These are phyloP conservation scores for Cyprinodon brontotheroides DNA, from an alignment of 2,113 vertebrate genomes.

Conservation along the genomic window DNA sequence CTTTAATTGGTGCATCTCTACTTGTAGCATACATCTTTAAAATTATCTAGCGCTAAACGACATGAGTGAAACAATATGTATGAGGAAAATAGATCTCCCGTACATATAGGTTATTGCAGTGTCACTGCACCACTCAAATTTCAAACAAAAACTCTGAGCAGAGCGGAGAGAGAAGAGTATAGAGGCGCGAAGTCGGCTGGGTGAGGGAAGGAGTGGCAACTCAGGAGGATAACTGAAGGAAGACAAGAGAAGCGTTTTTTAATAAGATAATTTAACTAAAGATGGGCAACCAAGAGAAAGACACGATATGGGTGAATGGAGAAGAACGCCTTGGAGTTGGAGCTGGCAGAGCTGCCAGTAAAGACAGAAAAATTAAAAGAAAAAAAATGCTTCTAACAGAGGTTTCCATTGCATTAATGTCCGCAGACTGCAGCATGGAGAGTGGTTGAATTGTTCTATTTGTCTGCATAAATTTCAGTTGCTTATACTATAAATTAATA, in stretches of 20 bases:
- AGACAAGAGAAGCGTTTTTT: constrained; percentile 59
- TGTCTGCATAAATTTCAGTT: not conserved
- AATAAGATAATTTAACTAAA: constrained; percentile 73
- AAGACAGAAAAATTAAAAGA: constrained; percentile 4
- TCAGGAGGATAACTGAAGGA: constrained; percentile 68
- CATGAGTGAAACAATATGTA: constrained; percentile 25
- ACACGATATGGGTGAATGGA: constrained; percentile 33
- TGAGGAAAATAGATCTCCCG: constrained; percentile 44
- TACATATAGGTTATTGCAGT: constrained; percentile 73
- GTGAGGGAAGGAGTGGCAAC: constrained; percentile 53
- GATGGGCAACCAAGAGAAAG: constrained; percentile 40
- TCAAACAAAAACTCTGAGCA: constrained; percentile 74
- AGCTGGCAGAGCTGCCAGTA: constrained; percentile 3
- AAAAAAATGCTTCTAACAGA: not conserved
- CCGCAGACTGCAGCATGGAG: not conserved
- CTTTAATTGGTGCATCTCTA: not conserved
- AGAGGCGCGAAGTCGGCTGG: constrained; percentile 30
- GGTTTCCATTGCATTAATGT: not conserved
- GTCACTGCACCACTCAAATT: constrained; percentile 74
- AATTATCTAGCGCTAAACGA: not conserved
- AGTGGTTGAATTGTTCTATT: not conserved
- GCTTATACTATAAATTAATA: constrained; percentile 17
- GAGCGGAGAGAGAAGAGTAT: constrained; percentile 60
- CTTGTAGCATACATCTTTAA: not conserved
- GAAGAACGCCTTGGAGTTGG: constrained; percentile 20